A percentile compares a stretch with the other conserved stretches of the same genome.
These are phyloP conservation scores for Rhincodon typus DNA, from an alignment of 2,797 vertebrate species.

Conservation along the genomic window DNA sequence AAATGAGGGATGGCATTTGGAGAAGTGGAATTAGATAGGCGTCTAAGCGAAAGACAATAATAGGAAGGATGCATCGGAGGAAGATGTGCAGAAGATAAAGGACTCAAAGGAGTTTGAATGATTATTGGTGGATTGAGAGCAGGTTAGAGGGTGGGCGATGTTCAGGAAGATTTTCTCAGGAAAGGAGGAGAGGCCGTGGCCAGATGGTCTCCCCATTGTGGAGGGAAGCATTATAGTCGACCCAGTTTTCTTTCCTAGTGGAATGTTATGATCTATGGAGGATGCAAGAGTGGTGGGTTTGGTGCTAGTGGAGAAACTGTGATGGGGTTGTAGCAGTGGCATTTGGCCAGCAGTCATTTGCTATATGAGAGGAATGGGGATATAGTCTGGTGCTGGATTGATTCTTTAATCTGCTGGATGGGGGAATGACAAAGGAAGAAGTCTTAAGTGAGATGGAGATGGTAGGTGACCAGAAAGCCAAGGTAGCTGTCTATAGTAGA, in stretches of 20 bases:
- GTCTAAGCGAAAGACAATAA: neutral
- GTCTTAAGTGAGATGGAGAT: neutral
- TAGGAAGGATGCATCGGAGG: neutral
- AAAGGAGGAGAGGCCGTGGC: neutral
- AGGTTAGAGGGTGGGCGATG: no score
- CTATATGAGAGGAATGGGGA: neutral
- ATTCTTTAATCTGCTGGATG: neutral
- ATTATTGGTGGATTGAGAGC: neutral
- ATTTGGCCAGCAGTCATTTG: neutral
- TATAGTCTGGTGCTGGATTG: no score
- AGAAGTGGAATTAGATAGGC: neutral
- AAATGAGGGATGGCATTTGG: neutral
- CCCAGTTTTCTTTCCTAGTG: neutral
- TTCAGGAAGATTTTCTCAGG: neutral
- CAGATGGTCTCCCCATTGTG: neutral
- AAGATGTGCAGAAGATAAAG: neutral
- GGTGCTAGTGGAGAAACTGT: no score
- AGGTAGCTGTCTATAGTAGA: neutral
- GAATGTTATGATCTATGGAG: no score
- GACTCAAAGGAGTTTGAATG: neutral
- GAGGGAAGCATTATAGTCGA: neutral
- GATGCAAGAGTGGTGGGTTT: neutral
- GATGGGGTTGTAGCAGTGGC: neutral
- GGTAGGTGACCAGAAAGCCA: neutral
- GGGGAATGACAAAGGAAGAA: neutral